Percentiles rank a stretch among this genome's conserved stretches.
phyloP scores from a whole-genome alignment of 2,888 invertebrate genomes.

The Pseudolycoriella hygida region DNA sequence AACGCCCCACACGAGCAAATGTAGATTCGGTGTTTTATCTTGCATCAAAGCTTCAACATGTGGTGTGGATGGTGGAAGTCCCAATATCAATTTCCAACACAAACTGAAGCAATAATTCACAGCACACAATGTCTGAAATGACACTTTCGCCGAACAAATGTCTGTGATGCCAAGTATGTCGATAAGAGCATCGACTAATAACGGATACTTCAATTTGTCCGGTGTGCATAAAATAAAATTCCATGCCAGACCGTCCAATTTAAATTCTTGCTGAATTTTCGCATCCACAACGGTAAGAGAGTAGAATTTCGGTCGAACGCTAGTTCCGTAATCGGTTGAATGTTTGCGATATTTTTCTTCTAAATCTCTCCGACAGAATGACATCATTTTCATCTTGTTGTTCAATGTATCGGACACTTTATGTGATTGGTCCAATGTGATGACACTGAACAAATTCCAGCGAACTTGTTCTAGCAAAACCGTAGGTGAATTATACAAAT shows the following conservation, averaged over 20 bases:
- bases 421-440: slow-evolving; percentile 39
- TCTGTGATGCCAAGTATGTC: slow-evolving; percentile 67
- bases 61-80: slow-evolving; percentile 76
- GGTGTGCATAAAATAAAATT: slow-evolving; percentile 87
- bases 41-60: slow-evolving; percentile 69
- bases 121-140: slow-evolving; percentile 53
- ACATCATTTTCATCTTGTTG: slow-evolving; percentile 42
- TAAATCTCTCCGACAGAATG: slow-evolving; percentile 50
- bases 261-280: slow-evolving; percentile 57
- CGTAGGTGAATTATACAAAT: slow-evolving; percentile 84
- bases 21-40: slow-evolving; percentile 51
- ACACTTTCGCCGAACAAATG: slow-evolving; percentile 36
- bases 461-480: slow-evolving; percentile 74
- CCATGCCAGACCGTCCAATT: slow-evolving; percentile 80
- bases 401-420: slow-evolving; percentile 30
- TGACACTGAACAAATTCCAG: slow-evolving; percentile 56
- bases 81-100: slow-evolving; percentile 49
- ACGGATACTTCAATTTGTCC: slow-evolving; percentile 76
- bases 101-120: slow-evolving; percentile 74
- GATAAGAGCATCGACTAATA: slow-evolving; percentile 70
- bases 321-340: slow-evolving; percentile 37
- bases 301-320: slow-evolving; percentile 82
- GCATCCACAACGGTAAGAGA: slow-evolving; percentile 61
- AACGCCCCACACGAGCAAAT: slow-evolving; percentile 81
- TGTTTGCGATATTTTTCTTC: slow-evolving; percentile 55